Base-by-base conservation (phyloP, 2,888 invertebrate genomes). In the Crocallis elinguaria region DNA sequence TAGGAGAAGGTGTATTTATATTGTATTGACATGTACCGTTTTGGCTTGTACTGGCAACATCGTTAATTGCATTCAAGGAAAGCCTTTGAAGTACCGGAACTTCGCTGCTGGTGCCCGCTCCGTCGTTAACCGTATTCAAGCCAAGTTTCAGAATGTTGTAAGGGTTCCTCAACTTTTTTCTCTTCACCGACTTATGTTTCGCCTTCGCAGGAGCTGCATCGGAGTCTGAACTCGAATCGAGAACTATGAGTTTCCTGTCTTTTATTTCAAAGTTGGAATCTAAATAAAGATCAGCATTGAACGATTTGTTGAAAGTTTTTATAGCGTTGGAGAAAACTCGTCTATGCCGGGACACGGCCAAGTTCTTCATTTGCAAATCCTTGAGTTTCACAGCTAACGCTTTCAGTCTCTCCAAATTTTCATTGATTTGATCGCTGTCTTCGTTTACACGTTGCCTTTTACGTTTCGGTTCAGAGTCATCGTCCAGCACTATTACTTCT, bases 401-500 rank as follows among this genome's bases (percentile, higher is more conserved):
- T 68, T 75, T 79, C 4, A 91, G 49, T 27, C 58, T 68, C 16
- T 69, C 64, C 6, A 91, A 65, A 63, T 86, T 79, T 27, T 75
- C 74, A 29, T 79, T 67, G 57, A 75, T 79, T 3, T 51, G 57
- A 19, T 64, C 62, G 23, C 48, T 41, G 2, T 68, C 59, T 19
- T 71, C 60, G 9, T 64, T 59, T 2, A 59, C 36, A 50, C 67
- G 75, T 5, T 61, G 64, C 46, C 65, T 83, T 69, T 86, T 89
- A 14, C 27, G 49, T 64, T 42, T 37, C 61, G 11, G 76, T 78
- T 57, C 60, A 0, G 9, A 83, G 23, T 84, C 86, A 41, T 82
- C 83, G 11, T 86, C 84, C 9, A 89, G 49, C 32, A 81, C 78
- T 23, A 90, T 86, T 0, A 86, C 86, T 56, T 87, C 88, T 35